Evolutionary conservation across 2,113 vertebrate species (phyloP).

Genomic region (Muntiacus reevesi): DNA sequence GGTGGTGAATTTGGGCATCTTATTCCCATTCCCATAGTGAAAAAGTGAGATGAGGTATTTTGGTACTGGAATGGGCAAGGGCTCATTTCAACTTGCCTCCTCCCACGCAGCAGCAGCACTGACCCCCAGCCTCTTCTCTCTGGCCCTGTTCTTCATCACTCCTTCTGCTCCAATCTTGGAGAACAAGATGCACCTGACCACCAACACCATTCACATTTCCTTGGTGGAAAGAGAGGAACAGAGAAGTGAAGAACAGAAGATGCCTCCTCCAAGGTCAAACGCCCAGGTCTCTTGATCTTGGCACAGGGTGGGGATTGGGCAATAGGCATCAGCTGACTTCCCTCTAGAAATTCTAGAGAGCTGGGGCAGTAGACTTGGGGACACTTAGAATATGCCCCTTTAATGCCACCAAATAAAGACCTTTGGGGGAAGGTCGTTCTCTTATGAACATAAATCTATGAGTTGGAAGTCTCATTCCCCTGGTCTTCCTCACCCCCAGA

Average conservation of each 20-base stretch:
- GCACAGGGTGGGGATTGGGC: background rate
- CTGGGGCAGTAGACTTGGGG: conserved; percentile 55
- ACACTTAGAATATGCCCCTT: conserved; percentile 57
- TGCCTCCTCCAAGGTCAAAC: conserved; percentile 49
- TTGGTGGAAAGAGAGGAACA: conserved; percentile 35
- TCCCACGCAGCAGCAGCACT: background rate
- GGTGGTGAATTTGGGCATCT: conserved; percentile 25
- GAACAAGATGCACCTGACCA: background rate
- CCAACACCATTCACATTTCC: conserved; percentile 4
- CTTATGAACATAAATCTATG: conserved; percentile 38
- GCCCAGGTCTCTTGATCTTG: conserved; percentile 42
- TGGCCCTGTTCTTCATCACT: conserved; percentile 33
- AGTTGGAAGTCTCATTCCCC: conserved; percentile 37
- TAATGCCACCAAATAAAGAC: conserved; percentile 61
- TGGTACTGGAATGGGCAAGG: background rate
- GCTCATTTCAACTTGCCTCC: conserved; percentile 4
- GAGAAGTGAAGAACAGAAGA: conserved; percentile 48
- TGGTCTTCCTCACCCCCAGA: conserved; percentile 14
- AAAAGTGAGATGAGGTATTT: conserved; percentile 10
- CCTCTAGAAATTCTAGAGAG: conserved; percentile 56
- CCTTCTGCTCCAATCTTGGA: conserved; percentile 28
- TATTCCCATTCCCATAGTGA: conserved; percentile 42
- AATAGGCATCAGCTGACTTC: conserved; percentile 51
- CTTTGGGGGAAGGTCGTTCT: conserved; percentile 30
- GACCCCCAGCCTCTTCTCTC: conserved; percentile 36